A percentile compares a stretch with the other conserved stretches of the same genome.
These are phyloP conservation scores for Lepidurus apus DNA, from an alignment of 1,140 invertebrate genomes.

Conservation along the genomic window DNA sequence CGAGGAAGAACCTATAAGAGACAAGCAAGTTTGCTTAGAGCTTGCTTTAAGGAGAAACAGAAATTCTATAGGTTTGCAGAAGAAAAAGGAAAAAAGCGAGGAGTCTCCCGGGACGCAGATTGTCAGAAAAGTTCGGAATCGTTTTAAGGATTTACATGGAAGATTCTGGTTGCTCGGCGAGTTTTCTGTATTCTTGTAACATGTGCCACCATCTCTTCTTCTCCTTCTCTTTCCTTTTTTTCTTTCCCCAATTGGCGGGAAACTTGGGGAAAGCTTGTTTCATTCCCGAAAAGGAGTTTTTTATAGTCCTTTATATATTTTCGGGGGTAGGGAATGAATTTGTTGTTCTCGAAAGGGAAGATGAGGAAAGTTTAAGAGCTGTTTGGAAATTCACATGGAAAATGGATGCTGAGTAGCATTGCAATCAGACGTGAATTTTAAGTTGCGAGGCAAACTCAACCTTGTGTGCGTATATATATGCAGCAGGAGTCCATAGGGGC, in stretches of 20 bases:
- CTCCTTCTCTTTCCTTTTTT: neutral
- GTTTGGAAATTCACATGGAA: conserved; percentile 10
- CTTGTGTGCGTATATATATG: too few relatives aligned
- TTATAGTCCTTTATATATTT: neutral
- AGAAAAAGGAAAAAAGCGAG: neutral
- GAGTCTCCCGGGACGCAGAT: conserved; percentile 13
- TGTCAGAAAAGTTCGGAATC: conserved; percentile 14
- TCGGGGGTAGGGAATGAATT: neutral
- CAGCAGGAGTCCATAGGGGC: neutral
- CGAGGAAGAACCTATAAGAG: too few relatives aligned
- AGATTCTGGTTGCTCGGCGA: neutral
- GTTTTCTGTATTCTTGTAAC: neutral
- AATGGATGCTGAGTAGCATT: conserved; percentile 6
- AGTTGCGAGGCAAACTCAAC: neutral
- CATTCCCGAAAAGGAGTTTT: neutral
- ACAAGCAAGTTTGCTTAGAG: too few relatives aligned
- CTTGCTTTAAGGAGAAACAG: neutral
- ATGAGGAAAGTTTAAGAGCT: conserved; percentile 16
- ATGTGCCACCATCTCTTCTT: neutral
- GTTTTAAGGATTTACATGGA: conserved; percentile 22
- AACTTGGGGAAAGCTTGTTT: neutral
- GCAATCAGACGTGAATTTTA: conserved; percentile 18
- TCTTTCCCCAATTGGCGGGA: neutral
- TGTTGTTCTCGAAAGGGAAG: neutral
- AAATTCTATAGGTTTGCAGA: neutral